phyloP scores from a whole-genome alignment of 2,797 vertebrate genomes.

The Danio choprae region DNA sequence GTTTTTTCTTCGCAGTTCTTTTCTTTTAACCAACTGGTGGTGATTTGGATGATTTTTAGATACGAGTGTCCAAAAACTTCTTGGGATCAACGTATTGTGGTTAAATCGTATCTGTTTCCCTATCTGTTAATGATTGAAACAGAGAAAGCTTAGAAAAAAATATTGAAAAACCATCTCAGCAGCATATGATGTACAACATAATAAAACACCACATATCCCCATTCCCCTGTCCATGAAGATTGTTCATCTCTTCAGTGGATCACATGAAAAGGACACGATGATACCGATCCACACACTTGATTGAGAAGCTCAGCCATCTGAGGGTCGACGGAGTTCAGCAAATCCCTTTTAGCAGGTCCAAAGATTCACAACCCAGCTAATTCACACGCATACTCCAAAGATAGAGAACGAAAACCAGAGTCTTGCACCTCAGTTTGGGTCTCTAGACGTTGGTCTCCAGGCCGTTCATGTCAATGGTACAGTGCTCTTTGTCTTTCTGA shows the following conservation, averaged over 20 bases:
- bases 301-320: not conserved
- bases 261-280: constrained; percentile 17
- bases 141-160: constrained; percentile 16
- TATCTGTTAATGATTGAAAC: not conserved
- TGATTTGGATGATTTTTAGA: not conserved
- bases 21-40: not conserved
- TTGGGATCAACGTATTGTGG: not conserved
- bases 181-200: constrained; percentile 12
- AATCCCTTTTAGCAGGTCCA: constrained; percentile 4
- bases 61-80: not conserved
- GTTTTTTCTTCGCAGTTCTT: not conserved
- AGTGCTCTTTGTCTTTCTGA: constrained; percentile 87
- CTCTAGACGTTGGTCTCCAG: constrained; percentile 94
- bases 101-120: not conserved
- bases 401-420: not conserved
- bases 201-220: not conserved
- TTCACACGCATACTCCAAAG: constrained; percentile 15
- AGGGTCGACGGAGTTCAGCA: not conserved
- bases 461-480: constrained; percentile 93
- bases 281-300: not conserved
- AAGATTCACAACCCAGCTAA: not conserved
- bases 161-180: constrained; percentile 10
- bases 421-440: constrained; percentile 2
- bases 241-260: not conserved
- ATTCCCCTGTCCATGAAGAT: not conserved